phyloP scores from a whole-genome alignment of 2,888 invertebrate genomes.

The Pristionchus fissidentatus region DNA sequence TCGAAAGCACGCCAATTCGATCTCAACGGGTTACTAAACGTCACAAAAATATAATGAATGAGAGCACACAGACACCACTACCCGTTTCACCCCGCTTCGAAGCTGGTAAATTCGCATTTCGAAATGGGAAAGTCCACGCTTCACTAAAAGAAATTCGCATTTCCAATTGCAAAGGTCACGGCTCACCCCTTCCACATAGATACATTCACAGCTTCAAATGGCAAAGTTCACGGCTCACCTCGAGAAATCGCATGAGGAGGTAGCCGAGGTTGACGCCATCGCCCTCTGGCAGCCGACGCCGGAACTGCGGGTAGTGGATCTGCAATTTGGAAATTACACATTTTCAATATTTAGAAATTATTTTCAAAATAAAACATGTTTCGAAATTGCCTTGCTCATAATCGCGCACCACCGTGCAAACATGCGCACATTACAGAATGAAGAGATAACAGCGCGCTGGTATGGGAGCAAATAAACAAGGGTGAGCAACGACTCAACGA shows the following conservation, averaged over 20 bases:
- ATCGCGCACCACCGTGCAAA: neutral
- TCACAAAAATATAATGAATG: too few species aligned
- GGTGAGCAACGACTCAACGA: too few species aligned
- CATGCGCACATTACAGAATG: too few species aligned
- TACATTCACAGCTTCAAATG: neutral
- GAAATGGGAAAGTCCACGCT: neutral
- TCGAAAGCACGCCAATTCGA: too few species aligned
- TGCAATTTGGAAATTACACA: conserved; percentile 51
- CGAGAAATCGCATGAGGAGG: conserved; percentile 72
- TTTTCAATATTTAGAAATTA: conserved; percentile 1
- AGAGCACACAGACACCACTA: too few species aligned
- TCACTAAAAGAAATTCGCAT: neutral
- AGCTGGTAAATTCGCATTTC: too few species aligned
- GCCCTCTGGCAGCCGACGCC: conserved; percentile 53
- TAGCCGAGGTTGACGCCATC: conserved; percentile 84
- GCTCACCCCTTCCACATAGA: neutral
- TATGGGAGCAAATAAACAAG: neutral
- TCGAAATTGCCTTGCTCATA: neutral
- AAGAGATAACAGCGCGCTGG: too few species aligned
- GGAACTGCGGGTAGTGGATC: conserved; percentile 56
- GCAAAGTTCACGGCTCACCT: conserved; percentile 77
- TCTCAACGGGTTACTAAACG: too few species aligned
- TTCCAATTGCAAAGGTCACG: neutral
- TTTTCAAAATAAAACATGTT: conserved; percentile 11
- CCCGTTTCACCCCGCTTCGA: neutral